These are phyloP conservation scores for Xestia xanthographa DNA, from an alignment of 2,888 invertebrate species.

Conservation along the genomic window DNA sequence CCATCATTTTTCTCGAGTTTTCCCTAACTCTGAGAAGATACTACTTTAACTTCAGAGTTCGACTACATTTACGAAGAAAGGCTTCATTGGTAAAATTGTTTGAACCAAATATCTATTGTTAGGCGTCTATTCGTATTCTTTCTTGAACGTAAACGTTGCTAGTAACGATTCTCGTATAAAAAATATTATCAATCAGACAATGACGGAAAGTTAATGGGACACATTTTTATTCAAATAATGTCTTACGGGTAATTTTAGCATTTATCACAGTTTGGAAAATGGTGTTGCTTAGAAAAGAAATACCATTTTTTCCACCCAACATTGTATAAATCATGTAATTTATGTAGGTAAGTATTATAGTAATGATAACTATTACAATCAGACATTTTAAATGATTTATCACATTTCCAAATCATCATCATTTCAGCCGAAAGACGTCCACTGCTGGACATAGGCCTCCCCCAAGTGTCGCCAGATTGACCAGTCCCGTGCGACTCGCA, in stretches of 20 bases:
- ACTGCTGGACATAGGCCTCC: too few species aligned
- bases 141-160: constrained; percentile 14
- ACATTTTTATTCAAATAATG: not conserved
- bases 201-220: not conserved
- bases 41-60: constrained; percentile 5
- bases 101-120: constrained; percentile 33
- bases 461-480: too few species aligned
- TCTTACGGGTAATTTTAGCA: not conserved
- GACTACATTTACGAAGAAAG: constrained; percentile 16
- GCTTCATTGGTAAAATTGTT: constrained; percentile 30
- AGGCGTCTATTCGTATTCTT: not conserved
- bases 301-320: not conserved
- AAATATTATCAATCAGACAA: not conserved
- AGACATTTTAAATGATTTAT: not conserved
- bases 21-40: not conserved
- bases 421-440: too few species aligned
- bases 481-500: too few species aligned
- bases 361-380: not conserved
- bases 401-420: too few species aligned
- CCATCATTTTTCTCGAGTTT: not conserved
- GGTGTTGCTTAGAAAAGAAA: not conserved
- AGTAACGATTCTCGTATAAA: not conserved
- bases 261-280: too few species aligned
- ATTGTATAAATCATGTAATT: not conserved
- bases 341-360: not conserved